Base-by-base conservation (phyloP, 2,888 invertebrate species). In the Amiota communis region DNA sequence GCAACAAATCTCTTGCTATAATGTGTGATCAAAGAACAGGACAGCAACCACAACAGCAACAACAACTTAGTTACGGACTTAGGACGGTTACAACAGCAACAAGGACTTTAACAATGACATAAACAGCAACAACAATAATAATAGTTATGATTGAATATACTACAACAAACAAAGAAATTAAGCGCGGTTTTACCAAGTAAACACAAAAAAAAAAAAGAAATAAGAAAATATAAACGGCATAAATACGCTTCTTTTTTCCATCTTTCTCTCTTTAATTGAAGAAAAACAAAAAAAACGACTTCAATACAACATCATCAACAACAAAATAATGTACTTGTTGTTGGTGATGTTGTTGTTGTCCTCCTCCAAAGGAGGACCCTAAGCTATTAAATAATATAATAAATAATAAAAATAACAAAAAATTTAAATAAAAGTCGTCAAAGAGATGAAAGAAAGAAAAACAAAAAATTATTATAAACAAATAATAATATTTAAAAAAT, bases 1-100 rank as follows among this genome's bases (percentile, higher is more conserved):
- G 81, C 87, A 86, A 79, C 92, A 92, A 89, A 91, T 92, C 87
- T 90, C 90, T 81, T 92, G 92, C 89, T 92, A 92, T 84, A 92
- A 92, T 88, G 92, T 92, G 91, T 92, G 92, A 92, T 91, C 89
- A 77, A 71, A 53, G 57, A 9, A 57, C 67, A 49, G 47, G 23
- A 17, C 63, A 56, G 8, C 57, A 68, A 59, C 51, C 36, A 15
- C 13, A 77, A 77, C n/a, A n/a, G n/a, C 72, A 76, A 74, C 75
- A 77, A 64, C 75, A 81, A 61, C 61, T 23, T 70, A 53, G 48
- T 70, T 69, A 63, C 65, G 64, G 36, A 36, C 56, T 69, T 56
- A 70, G 64, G 36, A 36, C 56, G 10, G 23, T 64, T 49, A 23
- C 61, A 53, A 23, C 70, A 76, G 56, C 65, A 77, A 47, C 68